Base-by-base conservation (phyloP, 1,140 invertebrate species). In the Megathymus violae region DNA sequence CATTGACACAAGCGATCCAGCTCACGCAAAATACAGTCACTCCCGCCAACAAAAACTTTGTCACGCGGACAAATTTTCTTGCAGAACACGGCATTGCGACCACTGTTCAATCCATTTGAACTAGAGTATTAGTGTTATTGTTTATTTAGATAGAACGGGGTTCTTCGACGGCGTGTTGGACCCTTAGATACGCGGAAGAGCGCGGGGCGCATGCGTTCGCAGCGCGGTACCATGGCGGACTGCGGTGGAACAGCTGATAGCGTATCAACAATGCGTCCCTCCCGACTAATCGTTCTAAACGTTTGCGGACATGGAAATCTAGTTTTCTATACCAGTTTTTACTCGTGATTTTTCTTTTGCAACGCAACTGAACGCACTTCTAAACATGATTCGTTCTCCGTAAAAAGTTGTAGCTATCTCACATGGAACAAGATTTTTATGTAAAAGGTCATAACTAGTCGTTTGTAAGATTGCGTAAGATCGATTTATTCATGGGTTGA, bases 201-300 rank as follows among this genome's bases (percentile, higher is more conserved):
- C 70, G 69, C 76, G 50, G 69, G 72, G 79, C 84, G 85, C 88
- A 88, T 86, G 82, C 88, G 82, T 71, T 74, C 79, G 47, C 74
- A 47, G 54, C 84, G 87, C 80, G 74, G 43, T 71, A 78, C 78
- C 82, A 85, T 84, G 69, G 76, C 82, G 78, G 76, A 88, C 83
- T 88, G 87, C 80, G 73, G 62, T 59, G 74, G 67, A 84, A 80
- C 87, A 88, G 83, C 85, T 88, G 85, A 86, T 86, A 86, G 76
- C 65, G 65, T 90, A 88, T 90, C 85, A 88, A 84, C 88, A 87
- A 82, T 76, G 71, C 79, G 64, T 75, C 73, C 76, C 82, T 84
- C 64, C 59, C 74, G 66, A 67, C 82, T 82, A 85, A 82, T 87
- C 79, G 75, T 80, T 88, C 83, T 86, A 86, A 88, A 77, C 86